Base-by-base conservation (phyloP, 1,140 invertebrate genomes). In the Caligus rogercresseyi region DNA sequence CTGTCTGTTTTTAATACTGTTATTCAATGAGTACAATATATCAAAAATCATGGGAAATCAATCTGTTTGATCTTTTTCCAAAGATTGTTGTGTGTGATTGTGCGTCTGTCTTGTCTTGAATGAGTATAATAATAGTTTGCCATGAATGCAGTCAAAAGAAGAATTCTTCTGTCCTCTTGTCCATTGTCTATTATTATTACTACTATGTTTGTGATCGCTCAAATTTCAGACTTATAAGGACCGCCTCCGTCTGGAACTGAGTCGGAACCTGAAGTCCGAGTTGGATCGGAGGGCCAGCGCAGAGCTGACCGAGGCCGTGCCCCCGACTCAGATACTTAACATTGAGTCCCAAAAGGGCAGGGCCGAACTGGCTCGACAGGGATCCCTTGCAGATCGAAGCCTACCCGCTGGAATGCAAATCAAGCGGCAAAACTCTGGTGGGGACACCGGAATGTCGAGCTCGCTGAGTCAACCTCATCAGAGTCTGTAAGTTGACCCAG, bases 331-430 rank as follows among this genome's bases (percentile, higher is more conserved):
- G 15, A 63, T 55, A n/a, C 53, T 63, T 15, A 53, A 63, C 57
- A 16, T 23, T 1, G 52, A 56, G 13, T 51, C 61, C 52, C 18
- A 18, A 19, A 56, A 53, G 13, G 61, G 21, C 16, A 56, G 52
- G 24, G 61, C 61, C 18, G 61, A 53, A 20, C 52, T 63, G 23
- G 61, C 61, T 15, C 11, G 61, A n/a, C 61, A 63, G 25, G 61
- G 61, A n/a, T 58, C 51, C 23, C 18, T 63, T 14, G 61, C 61
- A 24, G 61, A 63, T 15, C 61, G 61, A 1, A 18, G 20, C 16
- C 53, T 55, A 4, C 61, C 61, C 2, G 23, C 52, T 23, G 23
- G 55, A 13, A 16, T 57, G 16, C 16, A 16, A 16, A 23, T 23
- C 16, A 16, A 23, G 13, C 3, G 55, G 16, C 55, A 57, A 24